A percentile compares a stretch with the other conserved stretches of the same genome.
These are phyloP conservation scores for Pseudochirops corinnae DNA, from an alignment of 2,797 vertebrate species.

Conservation along the genomic window DNA sequence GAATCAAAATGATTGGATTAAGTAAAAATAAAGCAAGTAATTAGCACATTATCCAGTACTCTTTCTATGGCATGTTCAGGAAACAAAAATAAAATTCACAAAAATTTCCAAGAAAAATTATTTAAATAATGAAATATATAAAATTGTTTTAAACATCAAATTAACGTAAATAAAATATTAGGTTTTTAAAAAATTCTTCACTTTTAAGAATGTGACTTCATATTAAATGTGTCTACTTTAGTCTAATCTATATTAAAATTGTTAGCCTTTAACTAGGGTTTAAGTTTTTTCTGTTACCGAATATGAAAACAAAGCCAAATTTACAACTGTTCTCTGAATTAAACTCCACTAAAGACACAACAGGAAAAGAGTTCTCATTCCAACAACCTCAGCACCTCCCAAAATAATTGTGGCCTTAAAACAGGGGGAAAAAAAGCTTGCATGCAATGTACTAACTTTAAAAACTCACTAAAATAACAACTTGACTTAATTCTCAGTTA, in stretches of 20 bases:
- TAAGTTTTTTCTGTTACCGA: conserved; percentile 17
- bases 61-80: not conserved
- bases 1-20: not conserved
- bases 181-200: conserved; percentile 52
- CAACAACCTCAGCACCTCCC: not conserved
- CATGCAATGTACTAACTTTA: conserved; percentile 39
- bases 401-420: not conserved
- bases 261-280: conserved; percentile 40
- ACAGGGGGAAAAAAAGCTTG: not conserved
- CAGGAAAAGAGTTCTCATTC: conserved; percentile 4
- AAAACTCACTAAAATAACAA: conserved; percentile 28
- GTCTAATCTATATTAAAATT: conserved; percentile 53
- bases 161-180: conserved; percentile 49
- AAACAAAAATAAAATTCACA: conserved; percentile 37
- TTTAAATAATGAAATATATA: conserved; percentile 47
- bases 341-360: conserved; percentile 31
- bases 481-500: not conserved
- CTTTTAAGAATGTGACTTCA: conserved; percentile 38
- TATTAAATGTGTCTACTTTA: conserved; percentile 6
- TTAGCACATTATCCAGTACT: not conserved
- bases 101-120: conserved; percentile 46
- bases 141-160: conserved; percentile 55
- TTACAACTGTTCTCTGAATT: not conserved
- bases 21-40: not conserved
- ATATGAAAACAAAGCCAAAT: not conserved